A percentile compares a stretch with the other conserved stretches of the same genome.
Conservation (phyloP, 2,888 invertebrate genomes). For the Formica aserva region DNA sequence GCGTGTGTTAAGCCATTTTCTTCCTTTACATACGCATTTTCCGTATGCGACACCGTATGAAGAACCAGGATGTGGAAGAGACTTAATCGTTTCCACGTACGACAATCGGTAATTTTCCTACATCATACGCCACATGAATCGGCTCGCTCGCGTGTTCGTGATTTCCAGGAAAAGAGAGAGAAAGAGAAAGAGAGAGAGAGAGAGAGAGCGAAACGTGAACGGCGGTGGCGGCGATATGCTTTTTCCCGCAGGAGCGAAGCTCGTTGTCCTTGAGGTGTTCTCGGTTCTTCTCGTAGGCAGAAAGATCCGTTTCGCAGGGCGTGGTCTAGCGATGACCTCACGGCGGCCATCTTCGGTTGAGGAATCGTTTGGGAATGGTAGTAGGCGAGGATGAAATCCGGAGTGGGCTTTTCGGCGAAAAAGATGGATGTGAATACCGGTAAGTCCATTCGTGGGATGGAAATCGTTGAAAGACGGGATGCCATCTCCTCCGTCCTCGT, state of each 20-base stretch:
- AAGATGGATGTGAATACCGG: slow-evolving; percentile 11
- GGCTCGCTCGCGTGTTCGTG: slow-evolving; percentile 32
- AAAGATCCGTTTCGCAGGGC: slow-evolving; percentile 76
- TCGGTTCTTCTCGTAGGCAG: slow-evolving; percentile 68
- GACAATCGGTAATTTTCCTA: slow-evolving; percentile 49
- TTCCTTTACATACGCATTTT: neutral
- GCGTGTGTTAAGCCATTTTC: neutral
- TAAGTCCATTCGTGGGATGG: neutral
- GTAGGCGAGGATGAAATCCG: slow-evolving; percentile 79
- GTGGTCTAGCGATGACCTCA: slow-evolving; percentile 81
- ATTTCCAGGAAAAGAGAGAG: slow-evolving; percentile 68
- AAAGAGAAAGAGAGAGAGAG: neutral
- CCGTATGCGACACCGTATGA: neutral
- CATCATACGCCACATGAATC: slow-evolving; percentile 11
- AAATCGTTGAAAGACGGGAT: slow-evolving; percentile 12
- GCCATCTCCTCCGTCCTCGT: neutral
- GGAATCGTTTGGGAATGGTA: slow-evolving; percentile 72
- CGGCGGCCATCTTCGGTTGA: slow-evolving; percentile 80
- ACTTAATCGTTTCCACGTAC: slow-evolving; percentile 40
- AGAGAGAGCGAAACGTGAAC: neutral
- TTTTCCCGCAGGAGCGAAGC: slow-evolving; percentile 53
- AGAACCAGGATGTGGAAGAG: slow-evolving; percentile 31
- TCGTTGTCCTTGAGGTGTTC: slow-evolving; percentile 78
- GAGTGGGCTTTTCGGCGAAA: slow-evolving; percentile 69
- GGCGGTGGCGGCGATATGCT: neutral